Conservation (phyloP, 2,113 vertebrate genomes). For the Hipposideros armiger region DNA sequence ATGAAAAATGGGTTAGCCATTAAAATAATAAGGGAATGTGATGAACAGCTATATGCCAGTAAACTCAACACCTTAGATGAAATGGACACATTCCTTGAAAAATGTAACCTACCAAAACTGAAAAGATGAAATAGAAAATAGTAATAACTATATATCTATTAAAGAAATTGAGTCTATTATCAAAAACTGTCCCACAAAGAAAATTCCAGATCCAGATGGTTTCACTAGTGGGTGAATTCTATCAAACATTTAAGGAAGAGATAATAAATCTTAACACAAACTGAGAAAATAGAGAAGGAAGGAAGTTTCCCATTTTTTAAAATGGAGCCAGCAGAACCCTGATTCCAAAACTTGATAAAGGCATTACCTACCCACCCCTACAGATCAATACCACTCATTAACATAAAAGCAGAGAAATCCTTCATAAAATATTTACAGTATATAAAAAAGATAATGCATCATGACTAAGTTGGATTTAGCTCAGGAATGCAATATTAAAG, state of each 20-base stretch:
- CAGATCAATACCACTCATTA: neutral
- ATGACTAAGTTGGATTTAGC: neutral
- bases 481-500: neutral
- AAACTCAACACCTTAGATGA: neutral
- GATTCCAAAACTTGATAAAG: constrained; percentile 38
- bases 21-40: constrained; percentile 25
- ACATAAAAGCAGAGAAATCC: neutral
- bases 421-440: neutral
- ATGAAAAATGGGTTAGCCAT: neutral
- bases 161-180: constrained; percentile 32
- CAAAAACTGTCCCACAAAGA: neutral
- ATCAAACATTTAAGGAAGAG: neutral
- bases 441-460: neutral
- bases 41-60: neutral
- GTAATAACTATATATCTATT: neutral
- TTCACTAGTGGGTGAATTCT: neutral
- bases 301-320: neutral
- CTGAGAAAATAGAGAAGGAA: neutral
- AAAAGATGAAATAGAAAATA: constrained; percentile 21
- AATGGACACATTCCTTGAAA: constrained; percentile 3
- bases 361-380: neutral
- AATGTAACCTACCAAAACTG: neutral
- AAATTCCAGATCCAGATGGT: neutral
- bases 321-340: neutral
- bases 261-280: constrained; percentile 11